Evolutionary conservation across 2,888 invertebrate species (phyloP).

Genomic region (Augiades crinisus): DNA sequence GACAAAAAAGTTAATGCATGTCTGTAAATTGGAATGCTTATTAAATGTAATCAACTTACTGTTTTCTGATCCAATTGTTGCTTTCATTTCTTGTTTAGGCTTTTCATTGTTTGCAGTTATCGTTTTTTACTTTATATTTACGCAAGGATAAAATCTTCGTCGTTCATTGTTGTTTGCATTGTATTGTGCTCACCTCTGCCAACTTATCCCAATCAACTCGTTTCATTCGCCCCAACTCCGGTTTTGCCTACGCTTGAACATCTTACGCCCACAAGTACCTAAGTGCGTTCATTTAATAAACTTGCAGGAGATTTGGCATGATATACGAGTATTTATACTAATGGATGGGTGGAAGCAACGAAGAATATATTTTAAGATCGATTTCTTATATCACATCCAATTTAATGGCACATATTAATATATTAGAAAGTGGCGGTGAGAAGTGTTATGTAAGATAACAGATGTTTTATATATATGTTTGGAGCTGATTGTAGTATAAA

Average conservation of each 20-base stretch:
- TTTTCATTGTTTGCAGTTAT: no score
- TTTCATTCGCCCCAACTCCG: slow-evolving; percentile 43
- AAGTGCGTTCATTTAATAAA: slow-evolving; percentile 31
- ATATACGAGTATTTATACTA: no score
- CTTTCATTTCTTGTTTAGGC: not conserved
- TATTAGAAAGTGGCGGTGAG: no score
- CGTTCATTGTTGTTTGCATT: not conserved
- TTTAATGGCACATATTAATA: no score
- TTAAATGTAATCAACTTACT: not conserved
- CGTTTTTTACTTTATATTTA: no score
- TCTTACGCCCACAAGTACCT: slow-evolving; percentile 34
- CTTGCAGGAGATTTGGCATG: slow-evolving; percentile 14
- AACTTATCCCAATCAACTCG: slow-evolving; percentile 30
- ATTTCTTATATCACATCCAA: no score
- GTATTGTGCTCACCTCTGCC: slow-evolving; percentile 5
- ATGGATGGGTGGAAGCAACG: no score
- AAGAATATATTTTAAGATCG: no score
- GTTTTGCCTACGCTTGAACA: slow-evolving; percentile 57
- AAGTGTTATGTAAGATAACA: no score
- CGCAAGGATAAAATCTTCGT: not conserved
- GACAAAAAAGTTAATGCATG: not conserved
- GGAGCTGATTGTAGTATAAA: no score
- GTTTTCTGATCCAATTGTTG: not conserved
- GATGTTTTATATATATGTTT: no score
- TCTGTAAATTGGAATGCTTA: not conserved